A percentile compares a stretch with the other conserved stretches of the same genome.
Evolutionary conservation across 53 echinoderm and acorn worm genomes (phyloP).

Genomic region (Mesocentrotus franciscanus): DNA sequence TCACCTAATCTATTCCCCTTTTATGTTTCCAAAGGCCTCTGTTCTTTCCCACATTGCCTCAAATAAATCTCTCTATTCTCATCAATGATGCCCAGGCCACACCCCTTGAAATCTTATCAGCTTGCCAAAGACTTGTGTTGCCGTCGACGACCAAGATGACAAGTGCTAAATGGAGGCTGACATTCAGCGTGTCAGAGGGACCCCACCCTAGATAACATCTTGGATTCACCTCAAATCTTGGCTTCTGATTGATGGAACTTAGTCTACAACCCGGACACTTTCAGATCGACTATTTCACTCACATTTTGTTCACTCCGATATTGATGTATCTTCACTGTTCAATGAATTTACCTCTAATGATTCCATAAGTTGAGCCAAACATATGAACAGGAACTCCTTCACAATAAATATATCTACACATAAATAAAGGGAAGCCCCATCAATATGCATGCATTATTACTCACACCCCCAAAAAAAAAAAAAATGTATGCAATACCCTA

Average conservation of each 20-base stretch:
- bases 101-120: constrained; percentile 56
- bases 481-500: too few relatives aligned
- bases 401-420: too few relatives aligned
- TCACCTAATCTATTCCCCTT: background rate
- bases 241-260: constrained; percentile 13
- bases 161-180: constrained; percentile 28
- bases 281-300: background rate
- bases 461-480: too few relatives aligned
- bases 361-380: too few relatives aligned
- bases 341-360: too few relatives aligned
- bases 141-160: constrained; percentile 23
- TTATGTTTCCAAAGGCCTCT: background rate
- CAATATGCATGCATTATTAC: too few relatives aligned
- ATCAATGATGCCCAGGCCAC: constrained; percentile 28
- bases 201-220: constrained; percentile 52
- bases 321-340: too few relatives aligned
- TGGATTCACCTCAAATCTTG: constrained; percentile 41
- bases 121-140: background rate
- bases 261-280: background rate
- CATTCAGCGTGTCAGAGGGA: constrained; percentile 29
- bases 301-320: background rate
- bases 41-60: background rate
- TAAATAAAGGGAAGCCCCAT: too few relatives aligned
- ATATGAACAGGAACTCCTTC: too few relatives aligned
- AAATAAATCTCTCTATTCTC: background rate